A percentile compares a stretch with the other conserved stretches of the same genome.
Conservation (phyloP, 2,888 invertebrate genomes). For the Syrista parreyssii region DNA sequence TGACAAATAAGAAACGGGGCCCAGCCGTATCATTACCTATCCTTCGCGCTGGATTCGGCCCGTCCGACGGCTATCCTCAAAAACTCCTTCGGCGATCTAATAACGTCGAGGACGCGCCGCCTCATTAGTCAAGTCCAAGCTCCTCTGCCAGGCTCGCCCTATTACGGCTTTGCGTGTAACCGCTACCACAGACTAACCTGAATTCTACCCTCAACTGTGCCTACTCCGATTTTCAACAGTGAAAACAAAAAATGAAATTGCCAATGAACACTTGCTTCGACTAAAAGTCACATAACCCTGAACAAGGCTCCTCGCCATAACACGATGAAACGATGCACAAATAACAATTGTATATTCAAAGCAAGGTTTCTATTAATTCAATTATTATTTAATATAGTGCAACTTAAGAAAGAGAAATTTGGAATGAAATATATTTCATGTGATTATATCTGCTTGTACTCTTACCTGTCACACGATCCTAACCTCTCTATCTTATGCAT, state of each 20-base stretch:
- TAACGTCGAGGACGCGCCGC: constrained; percentile 65
- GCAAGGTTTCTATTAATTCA: neutral
- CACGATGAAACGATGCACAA: neutral
- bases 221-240: neutral
- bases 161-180: constrained; percentile 46
- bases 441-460: neutral
- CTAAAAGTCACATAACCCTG: neutral
- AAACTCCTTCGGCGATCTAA: constrained; percentile 66
- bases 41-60: constrained; percentile 58
- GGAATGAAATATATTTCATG: neutral
- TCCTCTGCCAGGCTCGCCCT: constrained; percentile 44
- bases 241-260: neutral
- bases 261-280: neutral
- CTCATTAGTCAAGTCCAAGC: constrained; percentile 64
- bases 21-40: constrained; percentile 65
- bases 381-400: neutral
- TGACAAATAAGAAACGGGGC: constrained; percentile 66
- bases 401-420: neutral
- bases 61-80: constrained; percentile 52
- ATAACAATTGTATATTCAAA: neutral
- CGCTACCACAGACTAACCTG: constrained; percentile 13
- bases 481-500: neutral
- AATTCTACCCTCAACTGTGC: neutral
- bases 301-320: neutral
- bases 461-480: neutral